Evolutionary conservation across 2,113 vertebrate genomes (phyloP).

Genomic region (Notiomystis cincta): DNA sequence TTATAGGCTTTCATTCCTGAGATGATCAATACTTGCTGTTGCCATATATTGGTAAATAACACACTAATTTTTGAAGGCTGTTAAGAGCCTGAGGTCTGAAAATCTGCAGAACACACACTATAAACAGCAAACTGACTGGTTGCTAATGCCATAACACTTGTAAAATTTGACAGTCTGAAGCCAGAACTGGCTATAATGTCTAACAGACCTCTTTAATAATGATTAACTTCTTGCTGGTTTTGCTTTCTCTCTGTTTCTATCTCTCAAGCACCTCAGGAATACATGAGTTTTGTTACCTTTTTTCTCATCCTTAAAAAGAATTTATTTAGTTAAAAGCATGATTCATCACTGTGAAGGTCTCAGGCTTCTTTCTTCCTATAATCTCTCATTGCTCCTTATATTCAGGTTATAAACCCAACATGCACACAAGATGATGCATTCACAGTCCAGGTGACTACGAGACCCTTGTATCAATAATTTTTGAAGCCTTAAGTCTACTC

Average conservation of each 20-base stretch:
- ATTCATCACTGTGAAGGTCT: neutral
- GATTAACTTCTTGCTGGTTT: neutral
- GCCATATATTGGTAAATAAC: neutral
- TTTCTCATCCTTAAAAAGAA: accelerated
- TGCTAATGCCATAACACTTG: neutral
- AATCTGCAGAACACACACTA: neutral
- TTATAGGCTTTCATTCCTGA: neutral
- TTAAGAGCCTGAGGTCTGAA: neutral
- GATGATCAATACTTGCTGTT: neutral
- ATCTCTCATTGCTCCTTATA: neutral
- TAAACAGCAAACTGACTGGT: neutral
- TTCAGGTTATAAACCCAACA: neutral
- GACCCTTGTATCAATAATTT: neutral
- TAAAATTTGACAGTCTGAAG: neutral
- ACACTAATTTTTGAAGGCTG: neutral
- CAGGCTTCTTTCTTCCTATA: neutral
- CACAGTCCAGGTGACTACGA: neutral
- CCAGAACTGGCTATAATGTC: neutral
- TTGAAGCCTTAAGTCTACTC: neutral
- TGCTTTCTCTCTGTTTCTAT: neutral
- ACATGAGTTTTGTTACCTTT: neutral
- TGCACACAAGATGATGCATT: accelerated
- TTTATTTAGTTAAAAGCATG: neutral
- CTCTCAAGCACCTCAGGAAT: neutral
- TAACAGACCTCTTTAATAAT: neutral